Conservation (phyloP, 2,888 invertebrate species). For the Lordiphosa fenestrarum region DNA sequence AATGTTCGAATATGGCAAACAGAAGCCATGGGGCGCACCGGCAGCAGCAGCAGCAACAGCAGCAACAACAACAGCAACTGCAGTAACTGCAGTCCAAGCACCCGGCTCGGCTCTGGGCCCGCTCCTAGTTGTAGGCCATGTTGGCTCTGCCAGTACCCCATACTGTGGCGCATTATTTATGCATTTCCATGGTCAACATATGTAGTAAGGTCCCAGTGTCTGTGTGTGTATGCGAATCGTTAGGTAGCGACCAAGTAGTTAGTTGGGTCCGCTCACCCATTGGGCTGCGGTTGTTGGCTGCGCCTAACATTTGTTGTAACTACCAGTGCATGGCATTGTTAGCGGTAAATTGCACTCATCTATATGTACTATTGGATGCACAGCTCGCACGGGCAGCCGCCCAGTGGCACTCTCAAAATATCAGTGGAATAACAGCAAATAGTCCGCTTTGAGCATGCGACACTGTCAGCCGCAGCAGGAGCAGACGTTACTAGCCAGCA, state of each 20-base stretch:
- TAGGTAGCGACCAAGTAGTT: slow-evolving; percentile 67
- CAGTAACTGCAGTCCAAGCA: slow-evolving; percentile 32
- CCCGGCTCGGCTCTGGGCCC: slow-evolving; percentile 49
- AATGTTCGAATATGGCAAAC: slow-evolving; percentile 74
- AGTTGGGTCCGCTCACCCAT: slow-evolving; percentile 32
- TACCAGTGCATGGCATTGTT: slow-evolving; percentile 70
- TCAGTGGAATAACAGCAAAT: slow-evolving; percentile 71
- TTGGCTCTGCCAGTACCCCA: slow-evolving; percentile 37
- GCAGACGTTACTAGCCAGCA: slow-evolving; percentile 41
- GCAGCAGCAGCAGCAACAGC: slow-evolving; percentile 1
- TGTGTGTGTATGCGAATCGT: slow-evolving; percentile 47
- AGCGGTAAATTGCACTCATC: slow-evolving; percentile 75
- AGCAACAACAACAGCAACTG: slow-evolving; percentile 8
- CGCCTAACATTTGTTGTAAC: slow-evolving; percentile 72
- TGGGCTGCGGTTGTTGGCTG: slow-evolving; percentile 55
- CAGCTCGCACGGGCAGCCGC: slow-evolving; percentile 15
- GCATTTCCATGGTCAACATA: slow-evolving; percentile 74
- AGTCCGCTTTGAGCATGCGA: slow-evolving; percentile 71
- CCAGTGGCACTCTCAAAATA: slow-evolving; percentile 60
- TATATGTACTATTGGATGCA: slow-evolving; percentile 54
- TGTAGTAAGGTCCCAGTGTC: slow-evolving; percentile 37
- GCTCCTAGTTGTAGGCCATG: slow-evolving; percentile 60
- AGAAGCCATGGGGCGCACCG: slow-evolving; percentile 27
- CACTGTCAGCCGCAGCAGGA: slow-evolving; percentile 63
- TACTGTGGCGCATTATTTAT: slow-evolving; percentile 71